phyloP scores from a whole-genome alignment of 1,140 invertebrate genomes.

The Diuraphis noxia region DNA sequence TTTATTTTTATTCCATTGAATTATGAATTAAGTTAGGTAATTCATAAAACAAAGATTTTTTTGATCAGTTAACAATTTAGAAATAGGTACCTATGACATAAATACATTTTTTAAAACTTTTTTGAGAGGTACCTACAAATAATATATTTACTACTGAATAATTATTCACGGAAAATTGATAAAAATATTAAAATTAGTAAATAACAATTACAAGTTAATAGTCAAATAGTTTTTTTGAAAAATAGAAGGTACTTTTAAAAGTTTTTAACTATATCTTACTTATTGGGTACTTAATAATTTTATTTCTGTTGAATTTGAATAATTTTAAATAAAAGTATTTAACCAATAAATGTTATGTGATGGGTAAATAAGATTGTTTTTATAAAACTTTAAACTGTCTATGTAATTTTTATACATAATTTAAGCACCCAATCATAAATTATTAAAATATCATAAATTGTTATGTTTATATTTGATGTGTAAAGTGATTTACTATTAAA shows the following conservation, averaged over 20 bases:
- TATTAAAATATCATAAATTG: slow-evolving; percentile 16
- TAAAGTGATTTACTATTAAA: slow-evolving; percentile 11
- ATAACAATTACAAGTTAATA: background rate
- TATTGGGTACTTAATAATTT: background rate
- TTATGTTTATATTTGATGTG: background rate
- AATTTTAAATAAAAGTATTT: background rate
- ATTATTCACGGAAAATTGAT: background rate
- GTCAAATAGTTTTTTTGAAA: background rate
- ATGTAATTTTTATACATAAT: background rate
- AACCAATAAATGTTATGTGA: too few relatives aligned
- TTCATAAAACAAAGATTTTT: background rate
- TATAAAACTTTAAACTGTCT: too few relatives aligned
- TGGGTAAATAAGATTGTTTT: background rate
- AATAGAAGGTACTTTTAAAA: background rate
- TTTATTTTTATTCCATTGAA: background rate
- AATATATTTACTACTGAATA: background rate
- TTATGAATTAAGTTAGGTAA: background rate
- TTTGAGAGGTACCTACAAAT: too few relatives aligned
- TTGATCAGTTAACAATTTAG: background rate
- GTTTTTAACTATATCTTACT: background rate
- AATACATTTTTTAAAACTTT: too few relatives aligned
- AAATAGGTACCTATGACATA: too few relatives aligned
- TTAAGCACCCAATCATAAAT: background rate
- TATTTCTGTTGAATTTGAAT: background rate
- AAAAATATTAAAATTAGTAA: background rate